These are phyloP conservation scores for Papilio machaon DNA, from an alignment of 1,140 invertebrate genomes.

Conservation along the genomic window DNA sequence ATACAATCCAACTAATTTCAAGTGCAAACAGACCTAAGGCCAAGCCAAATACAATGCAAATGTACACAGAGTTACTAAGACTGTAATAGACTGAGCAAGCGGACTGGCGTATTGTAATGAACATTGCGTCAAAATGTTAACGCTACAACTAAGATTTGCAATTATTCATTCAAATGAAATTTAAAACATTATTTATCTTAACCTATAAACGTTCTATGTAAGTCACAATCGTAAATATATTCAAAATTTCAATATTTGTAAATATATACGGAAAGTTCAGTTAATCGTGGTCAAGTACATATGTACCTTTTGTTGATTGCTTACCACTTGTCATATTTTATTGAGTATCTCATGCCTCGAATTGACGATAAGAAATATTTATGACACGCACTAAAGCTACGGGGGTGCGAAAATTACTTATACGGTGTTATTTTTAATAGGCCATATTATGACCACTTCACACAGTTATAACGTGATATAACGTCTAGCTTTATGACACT, in stretches of 20 bases:
- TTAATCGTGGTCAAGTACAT: not conserved
- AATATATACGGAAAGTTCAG: not conserved
- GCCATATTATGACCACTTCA: slow-evolving; percentile 28
- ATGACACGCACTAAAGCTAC: slow-evolving; percentile 6
- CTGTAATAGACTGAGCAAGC: slow-evolving; percentile 18
- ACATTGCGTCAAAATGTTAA: slow-evolving; percentile 6
- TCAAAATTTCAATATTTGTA: not conserved
- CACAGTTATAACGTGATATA: slow-evolving; percentile 19
- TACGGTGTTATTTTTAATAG: slow-evolving; percentile 35
- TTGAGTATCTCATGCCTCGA: slow-evolving; percentile 1
- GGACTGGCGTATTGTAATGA: not conserved
- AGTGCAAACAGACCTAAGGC: slow-evolving; percentile 14
- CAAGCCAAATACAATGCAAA: slow-evolving; percentile 19
- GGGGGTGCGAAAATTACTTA: slow-evolving; percentile 32
- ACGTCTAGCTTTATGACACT: slow-evolving; percentile 27
- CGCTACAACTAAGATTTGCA: not conserved
- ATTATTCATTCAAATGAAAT: not conserved
- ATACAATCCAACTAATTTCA: slow-evolving; percentile 16
- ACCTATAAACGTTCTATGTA: no score
- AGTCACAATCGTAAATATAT: no score
- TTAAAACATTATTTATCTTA: not conserved
- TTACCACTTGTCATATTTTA: slow-evolving; percentile 21
- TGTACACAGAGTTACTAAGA: slow-evolving; percentile 21
- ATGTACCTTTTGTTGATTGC: slow-evolving; percentile 20
- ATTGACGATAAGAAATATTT: slow-evolving; percentile 30